Conservation (phyloP, 2,113 vertebrate genomes). For the Scophthalmus maximus region DNA sequence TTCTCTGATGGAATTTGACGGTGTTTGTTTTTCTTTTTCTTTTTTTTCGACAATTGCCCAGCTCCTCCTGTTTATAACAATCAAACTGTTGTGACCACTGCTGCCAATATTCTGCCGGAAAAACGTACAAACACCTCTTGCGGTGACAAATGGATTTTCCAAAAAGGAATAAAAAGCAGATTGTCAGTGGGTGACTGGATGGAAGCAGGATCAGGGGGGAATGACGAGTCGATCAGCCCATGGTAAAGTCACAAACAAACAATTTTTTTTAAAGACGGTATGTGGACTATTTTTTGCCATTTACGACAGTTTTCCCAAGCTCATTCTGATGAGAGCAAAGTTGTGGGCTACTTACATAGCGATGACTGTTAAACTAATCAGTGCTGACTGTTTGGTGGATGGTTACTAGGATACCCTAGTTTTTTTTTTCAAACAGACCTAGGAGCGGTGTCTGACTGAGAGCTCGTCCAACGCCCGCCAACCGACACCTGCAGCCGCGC, state of each 20-base stretch:
- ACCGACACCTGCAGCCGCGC: too few species aligned
- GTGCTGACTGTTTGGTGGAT: too few species aligned
- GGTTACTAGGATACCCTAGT: too few species aligned
- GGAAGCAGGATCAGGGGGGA: neutral
- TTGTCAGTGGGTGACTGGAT: neutral
- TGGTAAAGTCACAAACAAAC: neutral
- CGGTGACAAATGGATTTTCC: neutral
- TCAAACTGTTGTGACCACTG: neutral
- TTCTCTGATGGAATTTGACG: neutral
- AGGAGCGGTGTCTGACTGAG: too few species aligned
- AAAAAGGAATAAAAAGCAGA: neutral
- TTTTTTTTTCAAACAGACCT: too few species aligned
- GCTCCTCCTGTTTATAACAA: constrained; percentile 6
- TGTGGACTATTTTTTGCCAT: too few species aligned
- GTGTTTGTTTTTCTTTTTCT: neutral
- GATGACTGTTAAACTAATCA: too few species aligned
- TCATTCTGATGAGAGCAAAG: too few species aligned
- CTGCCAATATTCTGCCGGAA: neutral
- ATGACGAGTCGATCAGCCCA: neutral
- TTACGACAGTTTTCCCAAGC: too few species aligned
- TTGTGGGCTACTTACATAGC: too few species aligned
- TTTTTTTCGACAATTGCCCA: constrained; percentile 16
- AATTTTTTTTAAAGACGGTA: neutral
- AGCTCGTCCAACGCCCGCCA: too few species aligned
- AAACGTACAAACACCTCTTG: neutral